phyloP scores from a whole-genome alignment of 2,797 vertebrate species.

The Danio choprae region DNA sequence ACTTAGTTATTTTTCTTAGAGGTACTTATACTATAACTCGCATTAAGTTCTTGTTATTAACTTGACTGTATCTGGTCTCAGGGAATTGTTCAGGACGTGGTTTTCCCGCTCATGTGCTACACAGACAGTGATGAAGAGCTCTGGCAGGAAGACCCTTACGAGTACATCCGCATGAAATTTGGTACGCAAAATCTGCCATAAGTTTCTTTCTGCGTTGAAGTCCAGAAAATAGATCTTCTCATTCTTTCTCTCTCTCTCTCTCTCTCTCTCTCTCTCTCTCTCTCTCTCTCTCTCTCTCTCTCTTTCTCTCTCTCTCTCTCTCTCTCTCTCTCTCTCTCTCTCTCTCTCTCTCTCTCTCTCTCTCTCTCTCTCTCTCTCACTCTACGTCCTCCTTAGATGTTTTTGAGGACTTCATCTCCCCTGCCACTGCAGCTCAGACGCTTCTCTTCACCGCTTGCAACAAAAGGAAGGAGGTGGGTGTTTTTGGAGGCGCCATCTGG shows the following conservation, averaged over 20 bases:
- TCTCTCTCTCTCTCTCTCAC: not conserved
- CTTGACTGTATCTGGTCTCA: slow-evolving; percentile 64
- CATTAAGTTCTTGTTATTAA: not conserved
- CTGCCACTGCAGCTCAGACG: slow-evolving; percentile 97
- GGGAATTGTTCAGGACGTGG: slow-evolving; percentile 99
- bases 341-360: not conserved
- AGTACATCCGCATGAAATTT: slow-evolving; percentile 99
- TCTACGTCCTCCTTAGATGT: slow-evolving; percentile 81
- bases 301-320: not conserved
- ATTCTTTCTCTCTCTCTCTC: not conserved
- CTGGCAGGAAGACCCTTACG: slow-evolving; percentile 99
- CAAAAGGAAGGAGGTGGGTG: slow-evolving; percentile 96
- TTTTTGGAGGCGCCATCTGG: slow-evolving; percentile 53
- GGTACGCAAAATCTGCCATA: slow-evolving; percentile 75
- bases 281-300: not conserved
- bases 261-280: not conserved
- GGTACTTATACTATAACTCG: not conserved
- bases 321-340: not conserved
- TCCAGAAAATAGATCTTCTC: not conserved
- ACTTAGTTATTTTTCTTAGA: no score
- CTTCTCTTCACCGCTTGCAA: slow-evolving; percentile 97
- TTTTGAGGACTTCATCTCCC: slow-evolving; percentile 99
- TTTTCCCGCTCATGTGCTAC: slow-evolving; percentile 99
- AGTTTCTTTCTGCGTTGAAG: not conserved
- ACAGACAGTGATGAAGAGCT: slow-evolving; percentile 98